A percentile compares a stretch with the other conserved stretches of the same genome.
Evolutionary conservation across 2,797 vertebrate genomes (phyloP).

Genomic region (Rhyacichthys aspro): DNA sequence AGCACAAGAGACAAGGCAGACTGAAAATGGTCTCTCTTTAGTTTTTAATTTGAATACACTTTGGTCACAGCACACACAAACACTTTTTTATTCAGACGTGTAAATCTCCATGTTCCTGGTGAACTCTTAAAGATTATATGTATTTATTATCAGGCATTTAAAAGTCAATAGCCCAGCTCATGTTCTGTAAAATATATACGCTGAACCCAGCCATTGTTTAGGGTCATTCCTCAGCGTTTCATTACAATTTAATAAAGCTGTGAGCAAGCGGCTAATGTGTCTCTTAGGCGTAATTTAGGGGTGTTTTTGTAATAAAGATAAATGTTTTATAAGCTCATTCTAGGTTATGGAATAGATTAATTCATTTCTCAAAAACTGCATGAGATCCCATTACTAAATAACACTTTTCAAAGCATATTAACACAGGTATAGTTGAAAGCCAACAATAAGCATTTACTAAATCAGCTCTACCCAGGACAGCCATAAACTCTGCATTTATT

Average conservation of each 20-base stretch:
- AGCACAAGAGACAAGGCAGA: too few relatives aligned
- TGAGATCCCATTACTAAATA: slow-evolving; percentile 53
- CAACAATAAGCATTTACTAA: slow-evolving; percentile 61
- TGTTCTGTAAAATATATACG: slow-evolving; percentile 13
- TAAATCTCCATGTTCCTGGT: too few relatives aligned
- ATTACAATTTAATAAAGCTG: slow-evolving; percentile 51
- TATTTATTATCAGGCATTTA: background rate
- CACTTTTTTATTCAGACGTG: too few relatives aligned
- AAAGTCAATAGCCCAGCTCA: slow-evolving; percentile 8
- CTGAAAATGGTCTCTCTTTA: too few relatives aligned
- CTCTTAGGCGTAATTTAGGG: slow-evolving; percentile 36
- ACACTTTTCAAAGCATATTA: slow-evolving; percentile 50
- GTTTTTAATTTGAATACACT: too few relatives aligned
- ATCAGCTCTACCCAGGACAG: slow-evolving; percentile 55
- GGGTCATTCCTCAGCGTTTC: slow-evolving; percentile 32
- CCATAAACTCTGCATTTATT: slow-evolving; percentile 56
- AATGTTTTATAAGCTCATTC: slow-evolving; percentile 63
- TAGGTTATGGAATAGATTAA: slow-evolving; percentile 44
- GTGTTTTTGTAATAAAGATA: slow-evolving; percentile 60
- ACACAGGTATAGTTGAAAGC: slow-evolving; percentile 54
- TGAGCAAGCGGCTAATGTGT: slow-evolving; percentile 37
- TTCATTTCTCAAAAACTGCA: slow-evolving; percentile 55
- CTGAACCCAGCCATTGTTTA: slow-evolving; percentile 14
- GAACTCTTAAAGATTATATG: background rate
- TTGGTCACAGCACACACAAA: too few relatives aligned